phyloP scores from a whole-genome alignment of 2,113 vertebrate species.

The Etheostoma cragini region DNA sequence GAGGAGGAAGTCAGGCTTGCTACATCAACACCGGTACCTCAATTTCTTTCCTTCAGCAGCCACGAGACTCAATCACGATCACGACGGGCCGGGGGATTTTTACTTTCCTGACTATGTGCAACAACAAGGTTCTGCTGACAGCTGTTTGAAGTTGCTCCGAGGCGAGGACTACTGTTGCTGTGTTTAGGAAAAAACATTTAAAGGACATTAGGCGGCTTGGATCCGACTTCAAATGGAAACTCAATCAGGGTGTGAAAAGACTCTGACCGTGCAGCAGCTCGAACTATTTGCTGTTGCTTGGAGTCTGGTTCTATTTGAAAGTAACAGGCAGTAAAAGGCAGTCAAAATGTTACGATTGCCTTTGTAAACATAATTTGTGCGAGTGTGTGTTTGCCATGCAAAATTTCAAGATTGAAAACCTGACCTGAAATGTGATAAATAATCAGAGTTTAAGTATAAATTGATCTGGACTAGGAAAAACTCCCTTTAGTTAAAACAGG shows the following conservation, averaged over 20 bases:
- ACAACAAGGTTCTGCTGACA: constrained; percentile 57
- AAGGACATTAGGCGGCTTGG: constrained; percentile 79
- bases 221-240: constrained; percentile 80
- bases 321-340: constrained; percentile 62
- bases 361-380: constrained; percentile 68
- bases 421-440: constrained; percentile 43
- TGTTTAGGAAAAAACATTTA: constrained; percentile 81
- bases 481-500: background rate
- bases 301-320: constrained; percentile 62
- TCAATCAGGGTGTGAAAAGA: constrained; percentile 76
- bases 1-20: constrained; percentile 16
- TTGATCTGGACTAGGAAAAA: background rate
- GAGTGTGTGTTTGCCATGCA: constrained; percentile 29
- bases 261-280: constrained; percentile 57
- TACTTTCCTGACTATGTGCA: constrained; percentile 44
- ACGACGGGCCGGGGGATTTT: constrained; percentile 39
- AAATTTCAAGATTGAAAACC: constrained; percentile 35
- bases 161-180: constrained; percentile 57
- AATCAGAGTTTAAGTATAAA: constrained; percentile 11
- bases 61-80: constrained; percentile 40
- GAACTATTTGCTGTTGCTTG: constrained; percentile 30
- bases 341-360: constrained; percentile 43
- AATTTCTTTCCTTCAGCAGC: constrained; percentile 22
- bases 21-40: constrained; percentile 39
- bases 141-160: constrained; percentile 63